Base-by-base conservation (phyloP, 2,888 invertebrate species). In the Trachelus stipa region DNA sequence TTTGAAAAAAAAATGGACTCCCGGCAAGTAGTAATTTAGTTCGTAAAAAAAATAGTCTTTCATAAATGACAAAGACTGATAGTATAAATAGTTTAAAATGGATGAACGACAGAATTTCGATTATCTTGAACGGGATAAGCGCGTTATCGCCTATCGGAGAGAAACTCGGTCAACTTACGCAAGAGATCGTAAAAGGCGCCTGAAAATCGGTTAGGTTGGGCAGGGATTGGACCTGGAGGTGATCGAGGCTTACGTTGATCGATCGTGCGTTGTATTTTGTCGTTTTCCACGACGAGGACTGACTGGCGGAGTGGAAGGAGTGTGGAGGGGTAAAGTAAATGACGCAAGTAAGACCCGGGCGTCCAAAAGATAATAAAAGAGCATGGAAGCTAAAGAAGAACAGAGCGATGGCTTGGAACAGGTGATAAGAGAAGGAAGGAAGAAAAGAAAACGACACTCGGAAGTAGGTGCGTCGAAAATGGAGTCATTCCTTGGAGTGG, bases 111-210 rank as follows among this genome's bases (percentile, higher is more conserved):
- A 23, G 2, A 23, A 23, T 9, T 56, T 56, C 2, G 23, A 56
- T 56, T 56, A 56, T 56, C 56, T 56, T 23, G 9, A 56, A 56
- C 9, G 56, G 56, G 56, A 56, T 56, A 56, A 23, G 9, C 56
- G 15, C 23, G 23, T 56, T 56, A 56, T 56, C 56, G 56, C 33
- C 73, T 68, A 73, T 12, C 73, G 77, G 76, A 76, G 76, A 81
- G 80, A 80, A 80, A 79, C 80, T 78, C 80, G 79, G 78, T 78
- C 78, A 77, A 74, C 77, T 81, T 81, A 81, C 81, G 81, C 80
- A 81, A 81, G 77, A 34, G 76, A 78, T 79, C 80, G 81, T 81
- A 81, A 79, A 81, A 80, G 80, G 80, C 75, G 79, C 73, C 79
- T 81, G 80, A 81, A 80, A 79, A 81, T 79, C 81, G 80, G 80